Evolutionary conservation across 2,113 vertebrate species (phyloP).

Genomic region (Camelus bactrianus): DNA sequence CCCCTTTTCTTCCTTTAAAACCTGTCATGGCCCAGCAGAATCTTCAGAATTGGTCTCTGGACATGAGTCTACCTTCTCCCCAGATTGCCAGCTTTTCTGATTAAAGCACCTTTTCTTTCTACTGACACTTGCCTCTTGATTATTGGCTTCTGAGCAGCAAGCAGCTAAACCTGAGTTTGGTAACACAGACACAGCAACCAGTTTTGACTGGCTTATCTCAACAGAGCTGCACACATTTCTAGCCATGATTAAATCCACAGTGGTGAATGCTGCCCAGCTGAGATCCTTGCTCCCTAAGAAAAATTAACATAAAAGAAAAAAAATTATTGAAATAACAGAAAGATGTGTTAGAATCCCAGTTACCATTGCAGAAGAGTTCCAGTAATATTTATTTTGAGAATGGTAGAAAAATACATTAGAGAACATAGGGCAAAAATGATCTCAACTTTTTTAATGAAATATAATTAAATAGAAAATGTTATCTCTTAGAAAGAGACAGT

Average conservation of each 20-base stretch:
- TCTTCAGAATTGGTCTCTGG: no score
- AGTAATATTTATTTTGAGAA: constrained; percentile 34
- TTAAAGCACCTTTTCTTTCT: no score
- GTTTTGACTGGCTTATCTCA: neutral
- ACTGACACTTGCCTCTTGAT: no score
- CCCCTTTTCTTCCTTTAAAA: no score
- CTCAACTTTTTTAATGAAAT: neutral
- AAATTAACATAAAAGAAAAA: neutral
- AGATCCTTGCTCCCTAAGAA: neutral
- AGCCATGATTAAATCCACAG: neutral
- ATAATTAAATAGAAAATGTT: neutral
- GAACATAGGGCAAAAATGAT: neutral
- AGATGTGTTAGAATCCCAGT: neutral
- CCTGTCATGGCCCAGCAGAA: no score
- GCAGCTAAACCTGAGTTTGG: no score
- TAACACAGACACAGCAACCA: neutral
- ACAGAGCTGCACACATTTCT: neutral
- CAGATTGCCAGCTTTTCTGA: no score
- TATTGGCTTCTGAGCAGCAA: no score
- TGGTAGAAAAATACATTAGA: neutral
- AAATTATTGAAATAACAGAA: neutral
- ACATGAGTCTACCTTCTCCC: no score
- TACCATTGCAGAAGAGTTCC: neutral
- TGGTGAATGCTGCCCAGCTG: neutral
- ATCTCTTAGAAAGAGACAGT: neutral